Evolutionary conservation across 2,797 vertebrate species (phyloP).

Genomic region (Prunella strophiata): DNA sequence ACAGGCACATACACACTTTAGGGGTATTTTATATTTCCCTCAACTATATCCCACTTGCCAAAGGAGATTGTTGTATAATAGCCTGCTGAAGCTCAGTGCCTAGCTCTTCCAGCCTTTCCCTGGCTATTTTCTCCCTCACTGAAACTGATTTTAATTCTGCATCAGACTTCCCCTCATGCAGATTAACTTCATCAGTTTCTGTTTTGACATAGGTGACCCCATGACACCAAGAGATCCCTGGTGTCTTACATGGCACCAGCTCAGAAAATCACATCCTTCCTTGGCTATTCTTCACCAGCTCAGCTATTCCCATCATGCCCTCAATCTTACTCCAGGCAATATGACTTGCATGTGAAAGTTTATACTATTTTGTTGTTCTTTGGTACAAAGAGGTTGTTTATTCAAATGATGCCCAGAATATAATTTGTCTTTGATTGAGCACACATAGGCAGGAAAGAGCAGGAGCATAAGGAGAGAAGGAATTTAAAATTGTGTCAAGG

Average conservation of each 20-base stretch:
- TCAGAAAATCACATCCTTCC: neutral
- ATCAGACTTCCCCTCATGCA: neutral
- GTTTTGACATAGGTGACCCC: neutral
- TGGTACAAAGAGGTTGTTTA: neutral
- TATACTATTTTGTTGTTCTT: neutral
- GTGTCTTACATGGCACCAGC: neutral
- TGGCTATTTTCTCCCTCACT: neutral
- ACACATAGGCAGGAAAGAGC: neutral
- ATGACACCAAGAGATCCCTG: neutral
- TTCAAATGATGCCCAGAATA: neutral
- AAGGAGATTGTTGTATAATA: neutral
- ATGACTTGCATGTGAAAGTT: neutral
- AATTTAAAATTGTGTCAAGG: neutral
- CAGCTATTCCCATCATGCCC: neutral
- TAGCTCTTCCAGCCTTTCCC: neutral
- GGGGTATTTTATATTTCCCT: neutral
- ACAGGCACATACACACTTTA: neutral
- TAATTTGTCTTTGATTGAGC: neutral
- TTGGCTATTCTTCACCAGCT: neutral
- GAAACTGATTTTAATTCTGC: neutral
- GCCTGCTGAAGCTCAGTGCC: neutral
- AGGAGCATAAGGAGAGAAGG: neutral
- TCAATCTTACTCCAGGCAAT: neutral
- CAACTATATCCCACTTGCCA: neutral
- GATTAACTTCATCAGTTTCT: neutral